Conservation (phyloP, 2,797 vertebrate species). For the Phyllotis vaccarum region DNA sequence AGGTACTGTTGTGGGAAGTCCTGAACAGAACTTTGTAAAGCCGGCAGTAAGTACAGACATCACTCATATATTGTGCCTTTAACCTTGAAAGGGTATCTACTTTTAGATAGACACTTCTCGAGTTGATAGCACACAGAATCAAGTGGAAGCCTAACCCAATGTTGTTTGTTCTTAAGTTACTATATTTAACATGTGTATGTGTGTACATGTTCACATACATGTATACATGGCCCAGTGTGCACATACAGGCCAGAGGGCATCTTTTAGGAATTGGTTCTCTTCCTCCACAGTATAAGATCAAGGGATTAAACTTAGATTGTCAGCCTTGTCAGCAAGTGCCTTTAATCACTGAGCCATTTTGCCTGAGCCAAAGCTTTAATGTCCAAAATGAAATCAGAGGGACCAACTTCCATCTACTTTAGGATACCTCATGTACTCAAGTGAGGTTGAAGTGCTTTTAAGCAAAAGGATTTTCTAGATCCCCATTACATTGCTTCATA, state of each 20-base stretch:
- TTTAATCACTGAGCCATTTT: not conserved
- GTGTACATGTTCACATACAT: not conserved
- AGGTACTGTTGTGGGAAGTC: not conserved
- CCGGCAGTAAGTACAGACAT: not conserved
- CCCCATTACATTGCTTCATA: not conserved
- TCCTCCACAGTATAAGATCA: not conserved
- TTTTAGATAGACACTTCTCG: not conserved
- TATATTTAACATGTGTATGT: not conserved
- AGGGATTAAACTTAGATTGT: not conserved
- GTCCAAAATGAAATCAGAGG: not conserved
- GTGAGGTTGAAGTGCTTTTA: not conserved
- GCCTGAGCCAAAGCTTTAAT: not conserved
- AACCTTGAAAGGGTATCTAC: not conserved
- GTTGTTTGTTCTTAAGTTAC: not conserved
- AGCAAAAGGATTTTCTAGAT: not conserved
- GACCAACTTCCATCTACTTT: not conserved
- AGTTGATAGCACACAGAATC: not conserved
- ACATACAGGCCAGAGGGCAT: not conserved
- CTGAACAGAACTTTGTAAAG: not conserved
- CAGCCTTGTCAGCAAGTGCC: not conserved
- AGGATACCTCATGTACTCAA: not conserved
- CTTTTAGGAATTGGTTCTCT: not conserved
- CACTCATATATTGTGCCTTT: not conserved
- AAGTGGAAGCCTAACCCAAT: not conserved
- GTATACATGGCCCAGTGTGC: not conserved